A percentile compares a stretch with the other conserved stretches of the same genome.
These are phyloP conservation scores for Omphaloscelis lunosa DNA, from an alignment of 2,888 invertebrate species.

Conservation along the genomic window DNA sequence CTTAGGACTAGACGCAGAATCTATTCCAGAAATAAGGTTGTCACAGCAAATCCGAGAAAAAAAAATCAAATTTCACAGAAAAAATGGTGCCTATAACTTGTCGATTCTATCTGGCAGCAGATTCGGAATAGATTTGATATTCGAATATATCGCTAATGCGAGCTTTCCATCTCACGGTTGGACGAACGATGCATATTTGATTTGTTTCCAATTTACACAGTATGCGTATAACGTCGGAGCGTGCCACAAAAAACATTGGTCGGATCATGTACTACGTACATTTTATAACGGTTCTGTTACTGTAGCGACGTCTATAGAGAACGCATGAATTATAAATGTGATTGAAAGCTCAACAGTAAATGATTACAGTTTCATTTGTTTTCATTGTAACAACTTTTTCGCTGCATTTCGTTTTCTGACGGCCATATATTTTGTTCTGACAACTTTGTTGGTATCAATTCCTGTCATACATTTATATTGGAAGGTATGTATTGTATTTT, in stretches of 20 bases:
- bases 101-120: slow-evolving; percentile 76
- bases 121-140: slow-evolving; percentile 79
- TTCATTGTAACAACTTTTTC: slow-evolving; percentile 43
- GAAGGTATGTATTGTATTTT: slow-evolving; percentile 42
- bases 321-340: slow-evolving; percentile 65
- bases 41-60: slow-evolving; percentile 67
- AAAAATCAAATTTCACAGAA: slow-evolving; percentile 73
- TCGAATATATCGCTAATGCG: slow-evolving; percentile 82
- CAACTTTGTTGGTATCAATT: slow-evolving; percentile 58
- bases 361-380: slow-evolving; percentile 57
- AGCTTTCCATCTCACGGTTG: slow-evolving; percentile 87
- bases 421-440: slow-evolving; percentile 43
- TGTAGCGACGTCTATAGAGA: slow-evolving; percentile 50
- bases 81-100: slow-evolving; percentile 74
- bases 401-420: slow-evolving; percentile 40
- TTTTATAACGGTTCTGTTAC: slow-evolving; percentile 52
- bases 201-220: slow-evolving; percentile 88
- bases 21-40: slow-evolving; percentile 57
- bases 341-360: slow-evolving; percentile 66
- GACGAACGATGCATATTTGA: slow-evolving; percentile 88
- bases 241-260: slow-evolving; percentile 80
- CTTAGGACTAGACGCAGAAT: slow-evolving; percentile 35
- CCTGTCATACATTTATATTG: slow-evolving; percentile 25
- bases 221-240: slow-evolving; percentile 72
- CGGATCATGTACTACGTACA: slow-evolving; percentile 71